Conservation (phyloP, 2,113 vertebrate genomes). For the Callocephalon fimbriatum region DNA sequence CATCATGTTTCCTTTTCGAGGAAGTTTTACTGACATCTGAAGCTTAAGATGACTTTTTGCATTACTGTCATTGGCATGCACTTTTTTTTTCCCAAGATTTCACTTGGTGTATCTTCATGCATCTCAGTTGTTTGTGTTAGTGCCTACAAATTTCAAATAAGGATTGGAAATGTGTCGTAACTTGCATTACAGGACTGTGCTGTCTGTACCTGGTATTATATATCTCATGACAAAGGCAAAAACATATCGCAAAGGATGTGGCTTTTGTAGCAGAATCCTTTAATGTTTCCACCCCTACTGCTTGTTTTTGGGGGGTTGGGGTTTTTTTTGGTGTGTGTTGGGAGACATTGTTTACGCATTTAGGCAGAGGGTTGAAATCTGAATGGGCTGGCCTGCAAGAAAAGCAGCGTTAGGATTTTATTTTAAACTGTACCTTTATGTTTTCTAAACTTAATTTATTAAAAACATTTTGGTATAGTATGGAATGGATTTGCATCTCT, state of each 20-base stretch:
- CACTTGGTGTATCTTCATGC: background rate
- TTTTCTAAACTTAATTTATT: background rate
- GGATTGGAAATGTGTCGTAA: background rate
- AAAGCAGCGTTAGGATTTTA: background rate
- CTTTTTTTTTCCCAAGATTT: background rate
- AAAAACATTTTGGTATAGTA: background rate
- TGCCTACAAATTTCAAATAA: background rate
- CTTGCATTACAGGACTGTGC: background rate
- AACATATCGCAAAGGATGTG: background rate
- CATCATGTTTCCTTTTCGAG: background rate
- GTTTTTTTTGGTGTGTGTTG: background rate
- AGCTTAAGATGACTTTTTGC: background rate
- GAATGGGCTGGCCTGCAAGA: background rate
- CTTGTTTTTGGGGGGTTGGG: background rate
- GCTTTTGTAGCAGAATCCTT: background rate
- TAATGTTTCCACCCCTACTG: fast-evolving
- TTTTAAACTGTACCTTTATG: background rate
- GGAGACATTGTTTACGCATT: background rate
- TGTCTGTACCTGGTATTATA: background rate
- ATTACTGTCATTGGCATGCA: background rate
- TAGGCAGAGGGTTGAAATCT: background rate
- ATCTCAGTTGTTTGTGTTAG: background rate
- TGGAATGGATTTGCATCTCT: background rate
- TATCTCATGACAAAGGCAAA: background rate
- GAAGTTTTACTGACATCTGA: background rate